These are phyloP conservation scores for Synanthedon tipuliformis DNA, from an alignment of 2,888 invertebrate genomes.

Conservation along the genomic window DNA sequence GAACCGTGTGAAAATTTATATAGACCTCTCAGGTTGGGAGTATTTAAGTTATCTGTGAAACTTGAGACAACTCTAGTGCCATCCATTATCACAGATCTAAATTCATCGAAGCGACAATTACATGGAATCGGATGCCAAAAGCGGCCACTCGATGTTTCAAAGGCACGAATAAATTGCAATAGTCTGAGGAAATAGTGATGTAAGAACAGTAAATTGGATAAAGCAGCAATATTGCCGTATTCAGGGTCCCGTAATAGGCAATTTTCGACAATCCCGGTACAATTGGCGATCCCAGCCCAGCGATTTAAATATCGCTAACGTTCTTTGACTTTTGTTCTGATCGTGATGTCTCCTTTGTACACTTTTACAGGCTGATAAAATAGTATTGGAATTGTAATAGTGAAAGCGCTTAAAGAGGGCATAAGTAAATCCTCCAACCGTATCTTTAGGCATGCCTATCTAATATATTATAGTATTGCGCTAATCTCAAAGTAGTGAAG, in stretches of 20 bases:
- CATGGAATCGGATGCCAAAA: slow-evolving; percentile 4
- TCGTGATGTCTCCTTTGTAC: too few relatives aligned
- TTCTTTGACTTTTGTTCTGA: slow-evolving; percentile 1
- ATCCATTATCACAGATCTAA: background rate
- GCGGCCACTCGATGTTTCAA: slow-evolving; percentile 1
- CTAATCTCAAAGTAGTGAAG: too few relatives aligned
- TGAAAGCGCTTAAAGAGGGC: too few relatives aligned
- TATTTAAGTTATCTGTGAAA: too few relatives aligned
- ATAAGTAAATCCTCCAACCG: too few relatives aligned
- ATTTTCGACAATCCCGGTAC: slow-evolving; percentile 55
- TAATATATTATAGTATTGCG: too few relatives aligned
- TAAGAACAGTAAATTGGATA: slow-evolving; percentile 58
- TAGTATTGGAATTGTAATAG: too few relatives aligned
- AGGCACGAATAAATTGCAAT: slow-evolving; percentile 27
- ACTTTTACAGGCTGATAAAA: too few relatives aligned
- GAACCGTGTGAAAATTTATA: too few relatives aligned
- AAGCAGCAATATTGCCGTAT: slow-evolving; percentile 55
- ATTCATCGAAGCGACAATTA: background rate
- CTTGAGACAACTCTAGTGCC: too few relatives aligned
- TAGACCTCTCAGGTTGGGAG: too few relatives aligned
- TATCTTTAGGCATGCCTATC: too few relatives aligned
- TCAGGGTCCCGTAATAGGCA: slow-evolving; percentile 57
- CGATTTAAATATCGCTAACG: slow-evolving; percentile 51
- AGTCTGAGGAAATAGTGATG: slow-evolving; percentile 47
- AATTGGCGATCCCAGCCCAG: slow-evolving; percentile 31